phyloP scores from a whole-genome alignment of 2,888 invertebrate genomes.

The Abscondita cerata region DNA sequence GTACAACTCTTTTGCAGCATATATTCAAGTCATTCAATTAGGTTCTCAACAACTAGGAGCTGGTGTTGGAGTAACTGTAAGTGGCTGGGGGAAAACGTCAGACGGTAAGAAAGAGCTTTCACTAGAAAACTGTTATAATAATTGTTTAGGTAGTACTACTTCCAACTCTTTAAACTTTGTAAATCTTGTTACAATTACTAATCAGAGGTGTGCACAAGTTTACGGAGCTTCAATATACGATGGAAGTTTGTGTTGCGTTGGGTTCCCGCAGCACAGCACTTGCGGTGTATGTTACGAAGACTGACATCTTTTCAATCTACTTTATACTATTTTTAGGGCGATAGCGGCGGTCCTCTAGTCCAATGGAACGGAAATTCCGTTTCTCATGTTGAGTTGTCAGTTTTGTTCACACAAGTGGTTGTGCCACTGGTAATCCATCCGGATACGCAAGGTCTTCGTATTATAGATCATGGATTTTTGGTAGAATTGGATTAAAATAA shows the following conservation, averaged over 20 bases:
- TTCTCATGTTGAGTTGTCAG: conserved; percentile 47
- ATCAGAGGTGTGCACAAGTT: conserved; percentile 39
- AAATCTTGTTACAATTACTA: conserved; percentile 43
- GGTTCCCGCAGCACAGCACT: conserved; percentile 43
- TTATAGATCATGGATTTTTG: conserved; percentile 9
- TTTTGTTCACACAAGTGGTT: conserved; percentile 45
- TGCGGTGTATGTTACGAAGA: conserved; percentile 46
- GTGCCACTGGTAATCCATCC: conserved; percentile 45
- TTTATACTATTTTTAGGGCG: conserved; percentile 43
- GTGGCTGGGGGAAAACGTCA: conserved; percentile 45
- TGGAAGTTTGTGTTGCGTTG: conserved; percentile 44
- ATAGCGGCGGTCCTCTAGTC: conserved; percentile 49
- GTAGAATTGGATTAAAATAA: background rate
- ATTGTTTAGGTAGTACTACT: background rate
- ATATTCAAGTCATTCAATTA: conserved; percentile 38
- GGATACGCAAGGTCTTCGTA: conserved; percentile 45
- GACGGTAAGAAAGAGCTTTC: no score
- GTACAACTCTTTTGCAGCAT: conserved; percentile 31
- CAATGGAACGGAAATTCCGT: conserved; percentile 31
- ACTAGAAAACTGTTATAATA: conserved; percentile 17
- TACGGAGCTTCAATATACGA: conserved; percentile 41
- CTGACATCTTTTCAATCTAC: background rate
- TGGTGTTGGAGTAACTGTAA: conserved; percentile 32
- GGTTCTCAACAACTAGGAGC: conserved; percentile 19
- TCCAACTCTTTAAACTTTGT: conserved; percentile 47